Evolutionary conservation across 2,888 invertebrate genomes (phyloP), one percentile per base, ranked within the genome.

Genomic region (Sabatieria punctata): DNA sequence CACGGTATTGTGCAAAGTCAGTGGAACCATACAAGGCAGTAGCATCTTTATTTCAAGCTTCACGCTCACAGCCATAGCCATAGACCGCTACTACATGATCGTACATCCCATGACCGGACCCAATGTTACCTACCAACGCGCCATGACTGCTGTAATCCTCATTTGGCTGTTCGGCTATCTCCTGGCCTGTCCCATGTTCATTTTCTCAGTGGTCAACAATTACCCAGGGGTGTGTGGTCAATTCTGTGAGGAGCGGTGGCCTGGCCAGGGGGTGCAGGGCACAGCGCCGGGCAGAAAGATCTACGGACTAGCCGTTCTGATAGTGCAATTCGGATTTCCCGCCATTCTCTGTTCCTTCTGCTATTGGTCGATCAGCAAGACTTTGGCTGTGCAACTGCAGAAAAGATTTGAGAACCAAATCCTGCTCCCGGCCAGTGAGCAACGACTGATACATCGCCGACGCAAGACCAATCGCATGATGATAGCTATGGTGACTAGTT

Each of bases 401-500:
- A 54, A 52, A 36, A 41, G 55, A n/a, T 48, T 49, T 27, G 43
- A 50, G 30, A 50, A 51, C 13, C 52, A 56, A 21, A 39, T 49
- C 3, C 27, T 55, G 37, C 45, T 56, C 21, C 52, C 49, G 26
- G 53, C 52, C 24, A 51, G 41, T 42, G 45, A 56, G 41, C 38
- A 51, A n/a, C 43, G 54, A n/a, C 43, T 55, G 27, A 47, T 52
- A 39, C 49, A 38, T 30, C 51, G 65, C 8, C 65, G 66, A 48
- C 56, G 60, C 25, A 51, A 63, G 39, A 66, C 65, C 40, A 68
- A 68, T 54, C 63, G 61, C 49, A 68, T 68, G 68, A 58, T 69
- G 48, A 65, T 68, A 48, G 66, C 66, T 38, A 69, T 69, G 69
- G 66, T 68, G 8, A 59, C 61, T 42, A 66, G 68, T 44, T 69